Percentiles rank a stretch among this genome's conserved stretches.
Conservation (phyloP, 2,113 vertebrate species). For the Myxocyprinus asiaticus region DNA sequence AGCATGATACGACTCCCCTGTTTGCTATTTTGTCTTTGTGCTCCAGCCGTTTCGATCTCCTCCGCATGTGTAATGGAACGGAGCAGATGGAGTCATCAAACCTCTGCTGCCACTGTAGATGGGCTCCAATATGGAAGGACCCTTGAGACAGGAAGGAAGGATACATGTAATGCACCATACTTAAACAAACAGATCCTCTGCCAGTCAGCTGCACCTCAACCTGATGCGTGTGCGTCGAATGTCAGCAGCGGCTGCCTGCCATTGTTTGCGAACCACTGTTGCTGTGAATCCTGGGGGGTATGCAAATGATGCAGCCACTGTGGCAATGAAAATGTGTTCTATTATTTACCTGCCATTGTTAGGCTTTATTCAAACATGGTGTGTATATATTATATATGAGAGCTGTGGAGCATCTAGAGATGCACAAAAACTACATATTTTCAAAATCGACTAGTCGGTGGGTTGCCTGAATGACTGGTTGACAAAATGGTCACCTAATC, state of each 20-base stretch:
- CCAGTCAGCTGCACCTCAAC: slow-evolving; percentile 55
- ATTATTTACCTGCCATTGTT: slow-evolving; percentile 35
- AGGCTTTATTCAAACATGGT: too few species aligned
- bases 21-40: slow-evolving; percentile 46
- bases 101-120: slow-evolving; percentile 37
- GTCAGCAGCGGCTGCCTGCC: slow-evolving; percentile 54
- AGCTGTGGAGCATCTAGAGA: too few species aligned
- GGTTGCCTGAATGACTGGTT: too few species aligned
- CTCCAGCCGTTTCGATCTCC: slow-evolving; percentile 27
- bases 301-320: slow-evolving; percentile 27
- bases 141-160: slow-evolving; percentile 27
- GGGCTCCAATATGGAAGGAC: slow-evolving; percentile 32
- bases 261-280: slow-evolving; percentile 49
- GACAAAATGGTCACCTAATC: too few species aligned
- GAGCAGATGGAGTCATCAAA: slow-evolving; percentile 58
- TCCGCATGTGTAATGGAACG: slow-evolving; percentile 38
- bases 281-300: slow-evolving; percentile 36
- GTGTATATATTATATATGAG: too few species aligned
- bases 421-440: too few species aligned
- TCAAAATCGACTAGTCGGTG: too few species aligned
- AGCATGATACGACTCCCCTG: slow-evolving; percentile 43
- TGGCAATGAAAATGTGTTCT: slow-evolving; percentile 33
- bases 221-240: slow-evolving; percentile 59
- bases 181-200: slow-evolving; percentile 48
- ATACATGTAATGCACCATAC: slow-evolving; percentile 38